A percentile compares a stretch with the other conserved stretches of the same genome.
Conservation (phyloP, 2,888 invertebrate genomes). For the Cataglyphis livida region DNA sequence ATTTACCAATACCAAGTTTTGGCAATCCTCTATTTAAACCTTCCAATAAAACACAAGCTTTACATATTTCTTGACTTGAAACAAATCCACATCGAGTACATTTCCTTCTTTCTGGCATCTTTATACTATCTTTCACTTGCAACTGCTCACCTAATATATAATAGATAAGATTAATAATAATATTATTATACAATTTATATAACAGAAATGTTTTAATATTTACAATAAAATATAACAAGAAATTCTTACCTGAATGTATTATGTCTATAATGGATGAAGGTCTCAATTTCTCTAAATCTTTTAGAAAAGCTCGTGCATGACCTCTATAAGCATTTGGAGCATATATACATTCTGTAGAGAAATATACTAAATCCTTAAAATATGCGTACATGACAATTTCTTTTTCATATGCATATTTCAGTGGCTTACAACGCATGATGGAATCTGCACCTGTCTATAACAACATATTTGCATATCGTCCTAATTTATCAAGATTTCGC, state of each 20-base stretch:
- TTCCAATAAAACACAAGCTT: constrained; percentile 98
- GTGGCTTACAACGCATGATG: constrained; percentile 97
- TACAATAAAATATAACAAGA: constrained; percentile 5
- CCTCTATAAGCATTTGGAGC: constrained; percentile 99
- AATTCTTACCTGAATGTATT: constrained; percentile 92
- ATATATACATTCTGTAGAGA: constrained; percentile 99
- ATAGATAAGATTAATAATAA: not conserved
- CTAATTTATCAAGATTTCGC: not conserved
- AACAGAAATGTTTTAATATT: constrained; percentile 29
- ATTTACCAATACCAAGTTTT: constrained; percentile 95
- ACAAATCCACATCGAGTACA: constrained; percentile 96
- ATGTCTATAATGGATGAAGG: constrained; percentile 97
- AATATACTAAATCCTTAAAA: constrained; percentile 97
- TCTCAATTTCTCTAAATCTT: constrained; percentile 97
- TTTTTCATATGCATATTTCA: constrained; percentile 99
- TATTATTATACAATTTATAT: constrained; percentile 39
- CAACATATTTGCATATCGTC: not conserved
- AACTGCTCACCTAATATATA: constrained; percentile 91
- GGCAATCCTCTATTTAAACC: constrained; percentile 98
- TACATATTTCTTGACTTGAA: constrained; percentile 97
- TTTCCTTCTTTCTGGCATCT: constrained; percentile 92
- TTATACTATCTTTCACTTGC: constrained; percentile 92
- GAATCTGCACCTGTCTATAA: constrained; percentile 91
- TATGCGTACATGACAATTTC: constrained; percentile 99
- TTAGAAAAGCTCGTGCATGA: constrained; percentile 95